These are phyloP conservation scores for Anhinga rufa DNA, from an alignment of 2,113 vertebrate genomes.

Conservation along the genomic window DNA sequence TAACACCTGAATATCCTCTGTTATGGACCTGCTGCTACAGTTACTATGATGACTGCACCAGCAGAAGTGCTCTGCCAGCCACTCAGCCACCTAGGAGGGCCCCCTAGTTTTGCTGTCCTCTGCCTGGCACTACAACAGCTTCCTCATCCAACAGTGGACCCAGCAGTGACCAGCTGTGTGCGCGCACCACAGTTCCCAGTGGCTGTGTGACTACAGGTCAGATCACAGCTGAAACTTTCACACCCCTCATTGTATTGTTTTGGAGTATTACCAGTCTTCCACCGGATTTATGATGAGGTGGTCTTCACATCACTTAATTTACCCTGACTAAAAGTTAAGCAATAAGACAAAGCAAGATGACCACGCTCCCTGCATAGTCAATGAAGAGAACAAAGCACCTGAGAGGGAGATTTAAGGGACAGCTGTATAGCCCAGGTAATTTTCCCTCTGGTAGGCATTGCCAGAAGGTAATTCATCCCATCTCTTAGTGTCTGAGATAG, in stretches of 20 bases:
- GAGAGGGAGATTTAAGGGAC: neutral
- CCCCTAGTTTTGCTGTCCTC: neutral
- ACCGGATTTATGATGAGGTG: neutral
- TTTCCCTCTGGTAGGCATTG: neutral
- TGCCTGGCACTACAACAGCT: neutral
- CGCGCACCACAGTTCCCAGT: neutral
- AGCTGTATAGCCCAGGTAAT: no score
- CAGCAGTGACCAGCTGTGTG: neutral
- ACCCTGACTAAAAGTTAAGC: neutral
- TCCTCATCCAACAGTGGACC: neutral
- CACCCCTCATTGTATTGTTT: neutral
- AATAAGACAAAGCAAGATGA: neutral
- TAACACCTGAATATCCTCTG: neutral
- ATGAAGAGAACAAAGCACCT: neutral
- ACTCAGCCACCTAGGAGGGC: neutral
- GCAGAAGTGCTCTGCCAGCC: no score
- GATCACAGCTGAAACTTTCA: neutral
- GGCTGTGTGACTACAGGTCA: neutral
- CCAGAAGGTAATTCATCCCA: neutral
- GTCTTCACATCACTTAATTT: neutral
- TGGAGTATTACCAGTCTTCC: neutral
- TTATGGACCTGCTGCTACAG: neutral
- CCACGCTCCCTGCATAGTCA: neutral
- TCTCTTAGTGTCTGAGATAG: neutral
- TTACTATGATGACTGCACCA: neutral